phyloP scores from a whole-genome alignment of 1,140 invertebrate genomes.

The Stratiolaelaps scimitus region DNA sequence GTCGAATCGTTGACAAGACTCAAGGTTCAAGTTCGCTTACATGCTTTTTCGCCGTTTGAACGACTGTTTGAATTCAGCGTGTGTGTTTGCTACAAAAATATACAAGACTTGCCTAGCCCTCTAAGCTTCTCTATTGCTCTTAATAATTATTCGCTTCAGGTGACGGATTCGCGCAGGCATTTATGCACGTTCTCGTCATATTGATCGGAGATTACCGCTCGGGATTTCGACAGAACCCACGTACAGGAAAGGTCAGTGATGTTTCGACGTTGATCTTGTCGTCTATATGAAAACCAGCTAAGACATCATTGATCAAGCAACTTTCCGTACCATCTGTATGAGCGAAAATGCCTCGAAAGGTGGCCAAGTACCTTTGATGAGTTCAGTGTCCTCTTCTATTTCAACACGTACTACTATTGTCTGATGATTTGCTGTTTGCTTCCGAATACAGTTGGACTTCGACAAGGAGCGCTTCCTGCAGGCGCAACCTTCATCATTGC shows the following conservation, averaged over 20 bases:
- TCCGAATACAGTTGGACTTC: conserved; percentile 66
- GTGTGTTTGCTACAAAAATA: too few species aligned
- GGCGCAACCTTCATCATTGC: conserved; percentile 62
- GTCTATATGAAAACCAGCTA: not conserved
- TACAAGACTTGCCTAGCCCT: too few species aligned
- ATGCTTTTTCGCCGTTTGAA: too few species aligned
- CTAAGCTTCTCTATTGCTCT: too few species aligned
- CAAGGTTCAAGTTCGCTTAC: too few species aligned
- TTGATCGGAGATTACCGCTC: conserved; percentile 85
- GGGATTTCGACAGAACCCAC: conserved; percentile 51
- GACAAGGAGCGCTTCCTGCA: conserved; percentile 69
- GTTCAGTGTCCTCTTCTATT: not conserved
- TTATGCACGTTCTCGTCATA: conserved; percentile 66
- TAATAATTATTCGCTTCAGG: conserved; percentile 56
- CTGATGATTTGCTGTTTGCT: not conserved
- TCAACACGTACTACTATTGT: not conserved
- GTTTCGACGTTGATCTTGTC: not conserved
- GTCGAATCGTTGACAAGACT: too few species aligned
- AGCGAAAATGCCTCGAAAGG: too few species aligned
- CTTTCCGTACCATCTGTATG: too few species aligned
- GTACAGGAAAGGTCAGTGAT: conserved; percentile 32
- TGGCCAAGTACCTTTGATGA: too few species aligned
- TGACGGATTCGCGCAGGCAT: conserved; percentile 76
- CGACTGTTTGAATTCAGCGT: too few species aligned
- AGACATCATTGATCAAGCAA: not conserved